Percentiles rank a stretch among this genome's conserved stretches.
Conservation (phyloP, 2,797 vertebrate species). For the Crocodylus rhombifer region DNA sequence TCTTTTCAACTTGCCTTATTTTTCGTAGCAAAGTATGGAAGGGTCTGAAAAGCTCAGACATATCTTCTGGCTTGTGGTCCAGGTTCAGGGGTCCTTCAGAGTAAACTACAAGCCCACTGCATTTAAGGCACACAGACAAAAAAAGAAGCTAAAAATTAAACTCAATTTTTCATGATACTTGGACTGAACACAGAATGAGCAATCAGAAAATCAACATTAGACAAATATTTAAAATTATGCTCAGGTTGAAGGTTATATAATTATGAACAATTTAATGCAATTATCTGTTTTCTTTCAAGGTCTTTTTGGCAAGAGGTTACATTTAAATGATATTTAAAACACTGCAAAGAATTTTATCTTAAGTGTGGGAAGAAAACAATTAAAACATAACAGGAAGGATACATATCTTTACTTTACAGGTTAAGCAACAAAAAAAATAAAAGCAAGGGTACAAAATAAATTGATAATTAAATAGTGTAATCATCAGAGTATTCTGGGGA, state of each 20-base stretch:
- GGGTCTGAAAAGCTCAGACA: constrained; percentile 98
- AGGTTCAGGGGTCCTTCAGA: constrained; percentile 95
- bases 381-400: neutral
- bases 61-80: constrained; percentile 94
- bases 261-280: neutral
- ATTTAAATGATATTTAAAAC: constrained; percentile 17
- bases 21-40: constrained; percentile 96
- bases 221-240: neutral
- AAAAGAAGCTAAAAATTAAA: constrained; percentile 46
- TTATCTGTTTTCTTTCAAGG: neutral
- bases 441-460: neutral
- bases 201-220: neutral
- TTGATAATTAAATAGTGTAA: neutral
- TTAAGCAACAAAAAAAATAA: neutral
- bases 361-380: neutral
- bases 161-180: neutral
- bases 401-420: neutral
- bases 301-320: neutral
- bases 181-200: neutral
- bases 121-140: constrained; percentile 42
- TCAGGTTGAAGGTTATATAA: neutral
- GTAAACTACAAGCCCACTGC: constrained; percentile 96
- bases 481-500: neutral
- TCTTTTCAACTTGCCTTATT: constrained; percentile 88
- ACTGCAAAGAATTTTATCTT: neutral